Evolutionary conservation across 2,888 invertebrate genomes (phyloP).

Genomic region (Palloptera scutellata): DNA sequence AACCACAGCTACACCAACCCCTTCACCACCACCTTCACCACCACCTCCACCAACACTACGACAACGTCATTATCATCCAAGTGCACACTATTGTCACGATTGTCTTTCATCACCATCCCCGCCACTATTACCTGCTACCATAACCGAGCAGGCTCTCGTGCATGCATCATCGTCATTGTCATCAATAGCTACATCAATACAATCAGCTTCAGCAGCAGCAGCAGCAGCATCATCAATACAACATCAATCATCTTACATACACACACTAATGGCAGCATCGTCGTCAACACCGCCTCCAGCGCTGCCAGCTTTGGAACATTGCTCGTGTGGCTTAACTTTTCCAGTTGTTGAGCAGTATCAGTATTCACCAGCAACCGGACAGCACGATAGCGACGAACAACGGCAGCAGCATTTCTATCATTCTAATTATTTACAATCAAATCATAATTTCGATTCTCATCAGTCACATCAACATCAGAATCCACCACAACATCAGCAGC

Average conservation of each 20-base stretch:
- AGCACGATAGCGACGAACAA: conserved; percentile 17
- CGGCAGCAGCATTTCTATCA: conserved; percentile 18
- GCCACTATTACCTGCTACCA: conserved; percentile 43
- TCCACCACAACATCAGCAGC: conserved; percentile 3
- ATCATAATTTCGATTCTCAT: conserved; percentile 3
- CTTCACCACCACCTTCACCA: conserved; percentile 51
- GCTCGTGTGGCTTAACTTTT: conserved; percentile 56
- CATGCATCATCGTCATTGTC: conserved; percentile 47
- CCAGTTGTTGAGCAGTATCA: conserved; percentile 45
- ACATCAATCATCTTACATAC: conserved; percentile 11
- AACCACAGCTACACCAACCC: conserved; percentile 34
- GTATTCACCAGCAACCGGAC: neutral
- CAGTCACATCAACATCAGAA: conserved; percentile 7
- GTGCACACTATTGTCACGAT: conserved; percentile 49
- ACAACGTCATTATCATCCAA: conserved; percentile 40
- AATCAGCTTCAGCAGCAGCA: conserved; percentile 19
- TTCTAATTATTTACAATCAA: neutral
- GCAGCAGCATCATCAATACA: conserved; percentile 27
- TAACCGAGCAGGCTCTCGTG: conserved; percentile 54
- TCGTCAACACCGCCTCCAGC: conserved; percentile 19
- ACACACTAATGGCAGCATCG: neutral
- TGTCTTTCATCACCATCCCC: conserved; percentile 51
- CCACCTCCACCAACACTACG: conserved; percentile 44
- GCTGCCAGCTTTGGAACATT: conserved; percentile 50
- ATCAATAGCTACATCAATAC: conserved; percentile 33